Evolutionary conservation across 1,140 invertebrate genomes (phyloP).

Genomic region (Drosophila nebulosa): DNA sequence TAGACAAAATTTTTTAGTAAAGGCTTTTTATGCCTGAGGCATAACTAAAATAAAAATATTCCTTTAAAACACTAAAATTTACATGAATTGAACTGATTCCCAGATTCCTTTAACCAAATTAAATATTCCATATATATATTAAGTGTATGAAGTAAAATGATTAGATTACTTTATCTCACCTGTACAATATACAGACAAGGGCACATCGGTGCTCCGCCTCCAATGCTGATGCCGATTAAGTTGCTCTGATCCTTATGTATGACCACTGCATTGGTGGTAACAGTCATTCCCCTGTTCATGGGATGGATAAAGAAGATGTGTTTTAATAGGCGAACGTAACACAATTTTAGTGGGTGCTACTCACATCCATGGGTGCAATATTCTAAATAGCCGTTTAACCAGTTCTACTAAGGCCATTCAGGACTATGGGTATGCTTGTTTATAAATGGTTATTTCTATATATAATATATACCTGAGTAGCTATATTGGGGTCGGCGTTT

Average conservation of each 20-base stretch:
- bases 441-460: neutral
- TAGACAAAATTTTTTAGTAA: neutral
- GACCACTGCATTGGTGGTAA: constrained; percentile 95
- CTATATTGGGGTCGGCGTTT: constrained; percentile 23
- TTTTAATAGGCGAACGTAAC: no score
- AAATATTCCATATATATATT: no score
- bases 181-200: constrained; percentile 98
- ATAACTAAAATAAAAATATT: neutral
- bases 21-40: neutral
- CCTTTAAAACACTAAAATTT: neutral
- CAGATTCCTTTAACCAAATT: no score
- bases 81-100: neutral
- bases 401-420: constrained; percentile 44
- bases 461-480: constrained; percentile 6
- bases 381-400: constrained; percentile 37
- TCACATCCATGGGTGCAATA: constrained; percentile 53
- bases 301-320: neutral
- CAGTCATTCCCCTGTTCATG: constrained; percentile 94
- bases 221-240: constrained; percentile 98
- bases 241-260: constrained; percentile 97
- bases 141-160: no score
- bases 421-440: constrained; percentile 4
- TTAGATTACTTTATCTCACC: constrained; percentile 82
- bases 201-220: constrained; percentile 96
- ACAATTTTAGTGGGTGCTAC: constrained; percentile 21